Evolutionary conservation across 2,888 invertebrate species (phyloP), one percentile per base, ranked within the genome.

Genomic region (Adelognathus sp.): DNA sequence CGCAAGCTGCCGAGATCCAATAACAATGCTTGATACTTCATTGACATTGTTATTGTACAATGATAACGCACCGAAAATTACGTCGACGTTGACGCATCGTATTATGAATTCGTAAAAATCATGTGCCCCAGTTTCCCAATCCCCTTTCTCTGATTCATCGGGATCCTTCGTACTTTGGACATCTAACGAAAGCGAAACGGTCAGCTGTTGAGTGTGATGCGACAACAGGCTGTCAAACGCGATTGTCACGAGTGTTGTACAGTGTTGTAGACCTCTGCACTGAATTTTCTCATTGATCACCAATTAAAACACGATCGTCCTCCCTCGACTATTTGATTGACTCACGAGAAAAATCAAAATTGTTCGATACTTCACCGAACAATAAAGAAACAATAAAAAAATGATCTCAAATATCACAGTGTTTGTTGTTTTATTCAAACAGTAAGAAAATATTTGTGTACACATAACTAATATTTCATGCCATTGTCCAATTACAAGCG

Each of bases 101-200:
- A 24, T 18, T 60, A 70, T 41, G 31, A 52, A 61, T 33, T 24
- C n/a, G 5, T 14, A 60, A 52, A 36, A 63, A 33, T 63, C 29
- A 71, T 63, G 61, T 29, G 71, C 54, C 63, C 61, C 41, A 63
- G 9, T 54, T 71, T 63, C n/a, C n/a, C 27, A 61, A 27, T 27
- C 54, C 39, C 52, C 16, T 50, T 71, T n/a, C n/a, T 39, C 46
- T 39, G 29, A 16, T 39, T 52, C 36, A 52, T 52, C 60, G n/a
- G n/a, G 11, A n/a, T 41, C 21, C 1, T 24, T 41, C 6, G 73
- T 5, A 73, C 73, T 73, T 73, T 73, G 73, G 52, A 54, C 52
- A 29, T 54, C 52, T 27, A 54, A 29, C n/a, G 52, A 46, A 46
- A 9, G 29, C 27, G 27, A n/a, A n/a, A 14, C 18, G 18, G 16